These are phyloP conservation scores for Fulica atra DNA, from an alignment of 2,113 vertebrate genomes.

Conservation along the genomic window DNA sequence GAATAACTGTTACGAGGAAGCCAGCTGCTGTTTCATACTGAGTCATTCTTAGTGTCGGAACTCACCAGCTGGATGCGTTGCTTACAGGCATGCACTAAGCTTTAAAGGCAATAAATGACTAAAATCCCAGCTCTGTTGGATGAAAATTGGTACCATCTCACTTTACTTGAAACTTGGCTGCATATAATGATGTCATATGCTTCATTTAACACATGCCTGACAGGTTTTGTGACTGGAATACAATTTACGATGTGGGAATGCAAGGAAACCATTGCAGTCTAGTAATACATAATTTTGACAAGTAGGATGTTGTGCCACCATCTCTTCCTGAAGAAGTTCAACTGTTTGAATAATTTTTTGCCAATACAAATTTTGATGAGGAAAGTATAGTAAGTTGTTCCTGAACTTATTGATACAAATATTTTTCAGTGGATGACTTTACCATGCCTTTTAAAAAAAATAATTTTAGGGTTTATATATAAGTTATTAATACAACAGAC, in stretches of 20 bases:
- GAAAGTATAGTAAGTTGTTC: neutral
- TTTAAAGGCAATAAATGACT: neutral
- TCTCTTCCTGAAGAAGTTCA: neutral
- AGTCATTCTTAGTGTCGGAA: neutral
- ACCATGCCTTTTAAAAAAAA: too few relatives aligned
- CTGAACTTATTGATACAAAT: neutral
- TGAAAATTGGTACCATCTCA: neutral
- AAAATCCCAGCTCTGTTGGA: neutral
- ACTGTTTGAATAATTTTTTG: neutral
- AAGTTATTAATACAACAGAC: neutral
- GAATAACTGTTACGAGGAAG: neutral
- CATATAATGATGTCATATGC: neutral
- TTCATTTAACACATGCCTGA: neutral
- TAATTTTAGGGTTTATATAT: neutral
- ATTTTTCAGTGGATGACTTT: neutral
- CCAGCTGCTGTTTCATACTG: neutral
- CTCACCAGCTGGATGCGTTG: neutral
- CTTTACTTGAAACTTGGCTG: neutral
- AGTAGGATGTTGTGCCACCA: neutral
- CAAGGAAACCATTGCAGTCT: neutral
- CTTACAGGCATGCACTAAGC: neutral
- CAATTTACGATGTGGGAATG: neutral
- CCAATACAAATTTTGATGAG: neutral
- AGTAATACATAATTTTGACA: neutral
- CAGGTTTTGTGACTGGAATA: neutral